Base-by-base conservation (phyloP, 2,888 invertebrate genomes). In the Opisthograptis luteolata region DNA sequence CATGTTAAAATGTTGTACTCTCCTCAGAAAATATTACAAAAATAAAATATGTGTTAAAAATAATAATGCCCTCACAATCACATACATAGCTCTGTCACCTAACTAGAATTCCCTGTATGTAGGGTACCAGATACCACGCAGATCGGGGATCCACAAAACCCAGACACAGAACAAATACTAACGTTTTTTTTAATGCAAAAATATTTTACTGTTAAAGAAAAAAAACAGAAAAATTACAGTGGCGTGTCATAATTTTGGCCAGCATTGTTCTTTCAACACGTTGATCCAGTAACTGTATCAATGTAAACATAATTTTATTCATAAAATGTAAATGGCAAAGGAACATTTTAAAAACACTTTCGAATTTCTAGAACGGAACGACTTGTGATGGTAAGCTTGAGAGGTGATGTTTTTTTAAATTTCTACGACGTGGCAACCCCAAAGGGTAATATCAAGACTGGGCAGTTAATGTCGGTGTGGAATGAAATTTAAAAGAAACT, bases 391-490 rank as follows among this genome's bases (percentile, higher is more conserved):
- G 14, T 4, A n/a, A n/a, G n/a, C n/a, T n/a, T n/a, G 12, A 1
- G 2, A 12, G 7, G 14, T 8, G 7, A 10, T 10, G 10, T 34
- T 14, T 9, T 30, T 37, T 32, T 2, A 32, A 14, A 14, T 13
- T 43, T 17, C 2, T 12, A 35, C 36, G 30, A 24, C 12, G n/a
- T 35, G 22, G 17, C 20, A 42, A 37, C 48, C 48, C 42, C 42
- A 28, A 20, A 42, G 37, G 48, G 48, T 37, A 37, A 42, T n/a
- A 24, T 24, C 36, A 48, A 48, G 48, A 48, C 48, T 48, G 47
- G 46, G 10, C 4, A 22, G 27, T 10, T 8, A 32, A 31, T 44
- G 27, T 32, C 31, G 17, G 34, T 40, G 30, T 30, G 12, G 30
- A 28, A 41, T 35, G 36, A 22, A 36, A 37, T 19, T n/a, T 31